A percentile compares a stretch with the other conserved stretches of the same genome.
phyloP scores from a whole-genome alignment of 2,113 vertebrate species.

The Xenus cinereus region DNA sequence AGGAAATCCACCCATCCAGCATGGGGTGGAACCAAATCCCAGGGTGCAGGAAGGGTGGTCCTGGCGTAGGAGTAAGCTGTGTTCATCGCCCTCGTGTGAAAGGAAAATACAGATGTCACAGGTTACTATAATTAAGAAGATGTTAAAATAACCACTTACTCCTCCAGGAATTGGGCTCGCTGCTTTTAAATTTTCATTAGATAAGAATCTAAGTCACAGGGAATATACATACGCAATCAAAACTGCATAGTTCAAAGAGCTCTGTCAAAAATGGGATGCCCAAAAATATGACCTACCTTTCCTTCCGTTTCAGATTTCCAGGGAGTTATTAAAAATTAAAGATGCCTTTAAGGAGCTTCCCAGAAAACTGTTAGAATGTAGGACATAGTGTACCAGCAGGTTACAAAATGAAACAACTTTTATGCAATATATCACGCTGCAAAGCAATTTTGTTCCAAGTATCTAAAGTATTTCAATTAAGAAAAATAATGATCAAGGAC shows the following conservation, averaged over 20 bases:
- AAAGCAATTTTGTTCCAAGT: background rate
- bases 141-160: background rate
- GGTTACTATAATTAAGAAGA: background rate
- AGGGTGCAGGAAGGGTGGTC: background rate
- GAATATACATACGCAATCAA: background rate
- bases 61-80: no score
- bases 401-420: background rate
- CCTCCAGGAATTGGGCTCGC: background rate
- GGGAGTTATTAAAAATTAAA: slow-evolving; percentile 58
- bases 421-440: background rate
- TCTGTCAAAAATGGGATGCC: background rate
- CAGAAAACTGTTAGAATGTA: slow-evolving; percentile 33
- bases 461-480: slow-evolving; percentile 48
- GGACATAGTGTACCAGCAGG: slow-evolving; percentile 42
- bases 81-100: rapidly evolving
- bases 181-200: background rate
- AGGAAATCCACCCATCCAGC: background rate
- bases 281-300: background rate
- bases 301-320: background rate
- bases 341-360: slow-evolving; percentile 55
- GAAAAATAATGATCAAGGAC: slow-evolving; percentile 33
- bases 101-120: background rate
- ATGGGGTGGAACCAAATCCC: background rate
- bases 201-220: background rate
- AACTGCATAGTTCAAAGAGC: background rate